phyloP scores from a whole-genome alignment of 2,797 vertebrate species.

The Arctocebus calabarensis region DNA sequence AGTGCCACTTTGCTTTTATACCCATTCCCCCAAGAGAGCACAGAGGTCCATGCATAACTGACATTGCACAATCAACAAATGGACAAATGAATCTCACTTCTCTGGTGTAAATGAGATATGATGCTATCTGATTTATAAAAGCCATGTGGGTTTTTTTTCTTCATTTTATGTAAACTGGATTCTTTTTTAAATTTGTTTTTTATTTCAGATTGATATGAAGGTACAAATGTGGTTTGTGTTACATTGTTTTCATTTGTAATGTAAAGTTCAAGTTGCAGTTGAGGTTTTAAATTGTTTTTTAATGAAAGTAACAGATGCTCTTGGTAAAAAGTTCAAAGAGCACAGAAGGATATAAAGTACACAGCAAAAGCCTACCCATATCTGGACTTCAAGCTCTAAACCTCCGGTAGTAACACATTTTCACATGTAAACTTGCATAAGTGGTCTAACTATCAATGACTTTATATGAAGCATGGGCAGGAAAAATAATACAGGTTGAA shows the following conservation, averaged over 20 bases:
- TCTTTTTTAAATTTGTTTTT: not conserved
- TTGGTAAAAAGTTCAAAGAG: not conserved
- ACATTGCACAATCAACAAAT: not conserved
- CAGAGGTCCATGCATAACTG: not conserved
- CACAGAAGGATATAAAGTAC: not conserved
- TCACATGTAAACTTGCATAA: not conserved
- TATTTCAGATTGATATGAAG: too few relatives aligned
- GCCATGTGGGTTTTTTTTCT: not conserved
- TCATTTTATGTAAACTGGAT: not conserved
- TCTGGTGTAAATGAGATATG: not conserved
- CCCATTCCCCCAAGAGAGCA: not conserved
- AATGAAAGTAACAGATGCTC: not conserved
- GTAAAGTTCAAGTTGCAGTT: too few relatives aligned
- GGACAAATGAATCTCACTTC: not conserved
- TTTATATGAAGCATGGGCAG: not conserved
- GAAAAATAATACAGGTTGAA: not conserved
- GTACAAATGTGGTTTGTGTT: too few relatives aligned
- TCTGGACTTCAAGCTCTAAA: not conserved
- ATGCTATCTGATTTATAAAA: conserved; percentile 7
- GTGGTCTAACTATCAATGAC: not conserved
- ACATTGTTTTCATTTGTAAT: too few relatives aligned
- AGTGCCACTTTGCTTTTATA: not conserved
- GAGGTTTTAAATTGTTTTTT: not conserved
- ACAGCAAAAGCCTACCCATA: not conserved
- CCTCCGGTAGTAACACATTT: not conserved